Evolutionary conservation across 2,797 vertebrate genomes (phyloP).

Genomic region (Centropyge bicolor): DNA sequence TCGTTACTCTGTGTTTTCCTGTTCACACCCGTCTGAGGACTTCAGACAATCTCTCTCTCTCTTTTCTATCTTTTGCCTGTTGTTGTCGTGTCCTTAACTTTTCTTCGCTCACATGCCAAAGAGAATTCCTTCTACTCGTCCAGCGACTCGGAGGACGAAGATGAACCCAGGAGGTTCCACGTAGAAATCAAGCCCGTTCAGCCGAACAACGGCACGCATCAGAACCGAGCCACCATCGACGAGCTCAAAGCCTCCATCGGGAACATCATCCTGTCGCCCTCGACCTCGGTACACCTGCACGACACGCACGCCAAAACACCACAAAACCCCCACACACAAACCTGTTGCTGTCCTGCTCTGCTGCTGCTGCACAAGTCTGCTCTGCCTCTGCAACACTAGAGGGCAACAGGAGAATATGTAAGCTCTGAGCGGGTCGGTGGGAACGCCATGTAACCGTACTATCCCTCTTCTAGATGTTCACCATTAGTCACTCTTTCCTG

Average conservation of each 20-base stretch:
- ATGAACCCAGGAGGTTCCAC: slow-evolving; percentile 94
- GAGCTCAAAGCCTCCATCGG: slow-evolving; percentile 96
- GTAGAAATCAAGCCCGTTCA: slow-evolving; percentile 97
- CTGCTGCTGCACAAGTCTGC: slow-evolving; percentile 17
- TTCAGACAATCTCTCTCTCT: background rate
- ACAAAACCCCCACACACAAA: slow-evolving; percentile 1
- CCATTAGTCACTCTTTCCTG: slow-evolving; percentile 35
- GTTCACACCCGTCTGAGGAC: background rate
- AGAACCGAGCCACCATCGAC: slow-evolving; percentile 91
- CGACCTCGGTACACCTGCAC: slow-evolving; percentile 86
- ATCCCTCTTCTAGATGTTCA: slow-evolving; percentile 1
- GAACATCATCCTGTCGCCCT: slow-evolving; percentile 94
- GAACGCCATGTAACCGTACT: background rate
- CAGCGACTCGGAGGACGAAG: slow-evolving; percentile 96
- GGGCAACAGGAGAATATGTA: slow-evolving; percentile 73
- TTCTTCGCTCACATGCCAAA: slow-evolving; percentile 92
- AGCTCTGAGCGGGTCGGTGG: background rate
- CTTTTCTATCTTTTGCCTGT: background rate
- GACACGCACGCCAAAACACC: background rate
- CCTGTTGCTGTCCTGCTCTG: slow-evolving; percentile 40
- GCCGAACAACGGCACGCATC: slow-evolving; percentile 90
- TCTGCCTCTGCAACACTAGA: slow-evolving; percentile 75
- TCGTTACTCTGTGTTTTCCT: background rate
- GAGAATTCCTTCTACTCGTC: slow-evolving; percentile 96
- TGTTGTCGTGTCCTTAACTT: slow-evolving; percentile 67